Conservation (phyloP, 2,797 vertebrate genomes). For the Poecilia gillii region DNA sequence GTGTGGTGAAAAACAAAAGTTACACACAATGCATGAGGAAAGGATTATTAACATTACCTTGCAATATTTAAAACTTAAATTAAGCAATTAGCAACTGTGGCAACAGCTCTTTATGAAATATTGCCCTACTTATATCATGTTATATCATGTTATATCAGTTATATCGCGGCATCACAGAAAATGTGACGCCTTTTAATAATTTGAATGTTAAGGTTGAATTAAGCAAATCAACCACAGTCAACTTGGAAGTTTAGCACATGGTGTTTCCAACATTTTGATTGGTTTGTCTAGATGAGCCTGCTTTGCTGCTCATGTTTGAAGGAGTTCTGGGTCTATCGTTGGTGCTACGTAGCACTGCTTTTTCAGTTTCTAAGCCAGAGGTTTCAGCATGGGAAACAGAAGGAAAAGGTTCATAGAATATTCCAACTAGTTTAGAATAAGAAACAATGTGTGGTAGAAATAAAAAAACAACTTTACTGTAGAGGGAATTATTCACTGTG, state of each 20-base stretch:
- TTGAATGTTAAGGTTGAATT: background rate
- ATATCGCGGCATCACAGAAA: background rate
- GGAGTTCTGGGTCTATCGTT: background rate
- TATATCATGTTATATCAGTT: too few species aligned
- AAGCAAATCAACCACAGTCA: background rate
- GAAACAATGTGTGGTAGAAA: background rate
- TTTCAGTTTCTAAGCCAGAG: background rate
- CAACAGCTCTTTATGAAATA: background rate
- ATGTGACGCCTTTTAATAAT: background rate
- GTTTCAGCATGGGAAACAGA: background rate
- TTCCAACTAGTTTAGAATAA: background rate
- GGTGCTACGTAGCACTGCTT: background rate
- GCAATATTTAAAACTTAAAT: background rate
- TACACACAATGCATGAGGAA: background rate
- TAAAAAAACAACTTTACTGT: background rate
- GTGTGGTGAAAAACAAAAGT: background rate
- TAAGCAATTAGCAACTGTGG: background rate
- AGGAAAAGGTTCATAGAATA: background rate
- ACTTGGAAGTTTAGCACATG: background rate
- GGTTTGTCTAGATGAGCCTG: background rate
- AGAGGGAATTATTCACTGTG: slow-evolving; percentile 34
- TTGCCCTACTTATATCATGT: too few species aligned
- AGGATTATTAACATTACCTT: background rate
- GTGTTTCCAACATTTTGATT: background rate
- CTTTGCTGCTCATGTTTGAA: background rate